Base-by-base conservation (phyloP, 1,140 invertebrate genomes). In the Melitaea cinxia region DNA sequence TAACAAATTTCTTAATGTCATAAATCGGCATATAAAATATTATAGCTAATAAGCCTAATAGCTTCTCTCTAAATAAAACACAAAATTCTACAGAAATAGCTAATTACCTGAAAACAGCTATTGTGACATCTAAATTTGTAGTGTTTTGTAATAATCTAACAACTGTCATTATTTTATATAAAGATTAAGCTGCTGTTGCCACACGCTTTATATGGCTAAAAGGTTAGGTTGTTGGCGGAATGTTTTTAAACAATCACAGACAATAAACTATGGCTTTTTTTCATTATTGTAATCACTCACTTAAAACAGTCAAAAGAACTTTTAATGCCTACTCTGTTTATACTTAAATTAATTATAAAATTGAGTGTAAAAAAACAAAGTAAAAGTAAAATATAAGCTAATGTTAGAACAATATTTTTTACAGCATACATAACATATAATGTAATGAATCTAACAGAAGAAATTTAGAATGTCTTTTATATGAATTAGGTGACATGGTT, bases 131-230 rank as follows among this genome's bases (percentile, higher is more conserved):
- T 15, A 39, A 39, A 39, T 39, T 47, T 47, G 17, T 47, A 21
- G 10, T 23, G 37, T 17, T 42, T 42, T 15, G 14, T 35, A 37
- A 42, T 42, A 19, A 42, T 42, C 37, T 42, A 42, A 42, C 15
- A 19, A 7, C 15, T 2, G 15, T 17, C 17, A 4, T 15, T 9
- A 2, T 49, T 49, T 47, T 21, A 47, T 24, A 49, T 49, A 52
- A 37, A 55, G 14, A 37, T 55, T 30, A 14, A 55, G 30, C 53
- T 55, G 53, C 53, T 55, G 53, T 55, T 55, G 53, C 23, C 33
- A 55, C 53, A 39, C 24, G 10, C 14, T 15, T 42, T 17, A 42
- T 17, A 42, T 42, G 9, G 4, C 15, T 9, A 19, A 19, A 15
- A 42, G 37, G 37, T 17, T 42, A 33, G 30, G 12, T 42, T 17